Evolutionary conservation across 2,797 vertebrate species (phyloP), one percentile per base, ranked within the genome.

Genomic region (Notolepis coatsorum): DNA sequence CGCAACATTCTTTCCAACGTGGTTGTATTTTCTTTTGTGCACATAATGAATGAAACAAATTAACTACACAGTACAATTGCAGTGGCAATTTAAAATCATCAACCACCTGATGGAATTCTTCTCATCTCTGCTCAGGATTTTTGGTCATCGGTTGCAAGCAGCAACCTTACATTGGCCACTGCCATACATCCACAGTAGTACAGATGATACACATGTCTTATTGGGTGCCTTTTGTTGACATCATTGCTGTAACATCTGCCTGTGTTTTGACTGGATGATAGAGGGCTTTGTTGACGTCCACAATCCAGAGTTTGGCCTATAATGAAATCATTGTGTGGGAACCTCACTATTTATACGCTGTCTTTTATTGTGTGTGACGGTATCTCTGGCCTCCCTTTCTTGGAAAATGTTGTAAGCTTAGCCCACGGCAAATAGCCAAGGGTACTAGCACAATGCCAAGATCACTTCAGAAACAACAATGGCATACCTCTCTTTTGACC

Each of bases 231-330:
- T 42, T 45, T 63, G 25, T 76, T 67, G 54, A 24, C 23, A 2
- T 73, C 58, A 20, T 45, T 71, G 65, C 23, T 42, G 25, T 25
- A 58, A 82, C 80, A 80, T 87, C 84, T 87, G 84, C 75, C 65
- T 54, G 61, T 87, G 85, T 88, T 91, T 85, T 80, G 73, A 84
- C 78, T 88, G 84, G 84, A 84, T 33, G 23, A 56, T 37, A 62
- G 50, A 35, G 18, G 56, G 50, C 57, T 68, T 70, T 75, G 18
- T 47, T 67, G 67, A 74, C 55, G 48, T 74, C 73, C 64, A 39
- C 68, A 78, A 30, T 25, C 37, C 67, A 62, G 54, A 50, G 55
- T 72, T 73, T 68, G 46, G 64, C 71, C 60, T 41, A 43, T 64
- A 76, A 69, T 80, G 61, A 78, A 82, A 75, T 78, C 4, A 80